Conservation (phyloP, 2,797 vertebrate species). For the Catharus ustulatus region DNA sequence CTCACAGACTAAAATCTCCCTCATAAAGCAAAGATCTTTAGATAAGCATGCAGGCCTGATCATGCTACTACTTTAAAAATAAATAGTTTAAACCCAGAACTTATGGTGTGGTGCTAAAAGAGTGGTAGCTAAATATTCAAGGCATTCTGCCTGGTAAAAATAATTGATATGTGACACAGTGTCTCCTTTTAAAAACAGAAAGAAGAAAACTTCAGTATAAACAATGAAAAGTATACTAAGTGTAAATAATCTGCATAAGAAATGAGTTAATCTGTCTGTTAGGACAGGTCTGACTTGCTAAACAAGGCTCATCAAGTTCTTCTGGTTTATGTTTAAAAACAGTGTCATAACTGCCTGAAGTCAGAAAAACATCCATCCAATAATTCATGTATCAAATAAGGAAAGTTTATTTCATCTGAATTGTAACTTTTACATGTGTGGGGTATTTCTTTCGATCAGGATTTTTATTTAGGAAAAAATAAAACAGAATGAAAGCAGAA, state of each 20-base stretch:
- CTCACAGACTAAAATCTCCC: constrained; percentile 77
- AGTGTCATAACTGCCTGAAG: neutral
- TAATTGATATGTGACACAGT: neutral
- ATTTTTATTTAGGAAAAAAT: constrained; percentile 35
- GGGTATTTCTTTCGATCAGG: constrained; percentile 21
- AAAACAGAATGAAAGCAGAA: constrained; percentile 31
- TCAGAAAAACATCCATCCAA: neutral
- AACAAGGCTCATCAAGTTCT: constrained; percentile 31
- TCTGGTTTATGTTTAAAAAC: neutral
- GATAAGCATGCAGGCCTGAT: constrained; percentile 74
- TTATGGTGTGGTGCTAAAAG: constrained; percentile 36
- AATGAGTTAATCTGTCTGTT: constrained; percentile 35
- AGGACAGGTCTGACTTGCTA: constrained; percentile 41
- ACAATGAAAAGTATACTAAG: constrained; percentile 7
- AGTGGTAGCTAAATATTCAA: neutral
- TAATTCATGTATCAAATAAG: neutral
- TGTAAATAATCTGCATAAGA: constrained; percentile 16
- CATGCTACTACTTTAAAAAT: constrained; percentile 72
- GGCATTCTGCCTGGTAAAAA: constrained; percentile 36
- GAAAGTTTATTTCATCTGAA: constrained; percentile 23
- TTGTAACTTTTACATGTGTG: neutral
- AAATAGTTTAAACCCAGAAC: constrained; percentile 61
- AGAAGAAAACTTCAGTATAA: constrained; percentile 17
- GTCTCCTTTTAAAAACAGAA: constrained; percentile 52
- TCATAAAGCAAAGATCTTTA: constrained; percentile 71